Conservation (phyloP, 2,888 invertebrate species). For the Sminthurinus aureus region DNA sequence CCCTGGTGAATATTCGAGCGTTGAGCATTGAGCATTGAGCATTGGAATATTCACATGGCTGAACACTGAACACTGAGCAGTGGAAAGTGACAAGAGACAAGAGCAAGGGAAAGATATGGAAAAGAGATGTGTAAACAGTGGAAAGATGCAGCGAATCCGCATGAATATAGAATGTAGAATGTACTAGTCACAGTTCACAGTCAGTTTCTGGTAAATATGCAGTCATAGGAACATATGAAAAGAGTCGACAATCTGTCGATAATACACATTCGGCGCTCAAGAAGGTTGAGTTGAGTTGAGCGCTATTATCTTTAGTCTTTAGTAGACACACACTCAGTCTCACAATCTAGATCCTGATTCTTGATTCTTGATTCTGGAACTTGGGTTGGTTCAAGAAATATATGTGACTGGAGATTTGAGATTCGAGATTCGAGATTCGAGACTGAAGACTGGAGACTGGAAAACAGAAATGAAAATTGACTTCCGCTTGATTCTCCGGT, state of each 20-base stretch:
- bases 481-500: conserved; percentile 16
- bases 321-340: background rate
- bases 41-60: too few species aligned
- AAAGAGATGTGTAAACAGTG: background rate
- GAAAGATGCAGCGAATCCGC: background rate
- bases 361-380: too few species aligned
- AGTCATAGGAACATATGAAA: background rate
- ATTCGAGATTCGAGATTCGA: background rate
- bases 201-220: too few species aligned
- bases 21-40: too few species aligned
- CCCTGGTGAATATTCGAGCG: too few species aligned
- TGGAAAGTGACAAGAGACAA: too few species aligned
- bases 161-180: too few species aligned
- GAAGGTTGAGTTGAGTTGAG: background rate
- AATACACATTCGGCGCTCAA: background rate
- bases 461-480: conserved; percentile 1
- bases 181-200: too few species aligned
- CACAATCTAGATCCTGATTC: too few species aligned
- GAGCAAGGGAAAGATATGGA: background rate
- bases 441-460: background rate
- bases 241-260: background rate
- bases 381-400: too few species aligned
- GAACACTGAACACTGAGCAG: too few species aligned
- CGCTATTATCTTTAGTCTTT: background rate
- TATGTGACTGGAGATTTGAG: too few species aligned